Base-by-base conservation (phyloP, 2,797 vertebrate genomes). In the Psittacula echo region DNA sequence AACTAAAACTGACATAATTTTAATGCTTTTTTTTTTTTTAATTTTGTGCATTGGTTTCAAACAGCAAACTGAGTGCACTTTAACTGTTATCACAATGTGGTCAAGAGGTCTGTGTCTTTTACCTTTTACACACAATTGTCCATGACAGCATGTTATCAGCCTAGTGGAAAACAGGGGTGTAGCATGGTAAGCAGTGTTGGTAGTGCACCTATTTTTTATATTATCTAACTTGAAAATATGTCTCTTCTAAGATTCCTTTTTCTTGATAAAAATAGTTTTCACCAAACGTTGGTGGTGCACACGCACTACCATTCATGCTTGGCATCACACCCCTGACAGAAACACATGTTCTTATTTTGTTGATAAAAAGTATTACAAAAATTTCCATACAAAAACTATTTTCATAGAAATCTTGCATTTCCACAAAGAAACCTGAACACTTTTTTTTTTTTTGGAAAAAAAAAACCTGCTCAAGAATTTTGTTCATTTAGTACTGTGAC, bases 351-450 rank as follows among this genome's bases (percentile, higher is more conserved):
- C 97, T 96, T 97, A 97, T 98, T 98, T 98, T 98, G 98, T 99
- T 98, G 98, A 99, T 99, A 99, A 99, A 99, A 99, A 99, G 98
- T 98, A 99, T 99, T 99, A 99, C 98, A 99, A 99, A 99, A 99
- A 98, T 98, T 98, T 98, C 98, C 98, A 98, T 99, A 99, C 99
- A 99, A 99, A 99, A 99, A 98, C 98, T 98, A 98, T 98, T 98
- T 99, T 98, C 98, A 99, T 99, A 99, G 98, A 99, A 99, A 99
- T 99, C 98, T 98, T 99, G 99, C 98, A 99, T 99, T 99, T 99
- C 98, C 98, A 99, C 98, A 99, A 99, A 98, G 98, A 98, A 99
- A 99, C 98, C 98, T 99, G 98, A 98, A 99, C 98, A 98, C 98
- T 98, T 98, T 98, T 98, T 98, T 98, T 98, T 91, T 85, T 39